A percentile compares a stretch with the other conserved stretches of the same genome.
phyloP scores from a whole-genome alignment of 2,888 invertebrate species.

The Tinea semifulvella region DNA sequence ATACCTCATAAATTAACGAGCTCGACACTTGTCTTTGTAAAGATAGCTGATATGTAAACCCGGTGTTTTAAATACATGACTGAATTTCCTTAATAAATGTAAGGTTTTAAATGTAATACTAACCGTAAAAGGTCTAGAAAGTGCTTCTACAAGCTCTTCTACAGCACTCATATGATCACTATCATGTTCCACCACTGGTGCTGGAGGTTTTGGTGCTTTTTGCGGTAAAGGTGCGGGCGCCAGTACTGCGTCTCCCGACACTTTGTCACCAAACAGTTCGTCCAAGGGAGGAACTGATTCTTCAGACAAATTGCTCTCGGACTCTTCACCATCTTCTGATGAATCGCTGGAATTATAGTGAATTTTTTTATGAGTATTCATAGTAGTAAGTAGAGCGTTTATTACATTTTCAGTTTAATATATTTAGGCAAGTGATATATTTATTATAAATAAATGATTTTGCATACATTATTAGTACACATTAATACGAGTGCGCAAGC shows the following conservation, averaged over 20 bases:
- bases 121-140: slow-evolving; percentile 57
- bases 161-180: slow-evolving; percentile 45
- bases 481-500: no score
- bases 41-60: no score
- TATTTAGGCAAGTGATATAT: no score
- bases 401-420: no score
- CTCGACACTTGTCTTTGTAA: no score
- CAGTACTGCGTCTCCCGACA: slow-evolving; percentile 45
- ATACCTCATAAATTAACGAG: no score
- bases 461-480: no score
- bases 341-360: slow-evolving; percentile 35
- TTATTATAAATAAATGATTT: no score
- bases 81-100: no score
- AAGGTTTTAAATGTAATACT: no score
- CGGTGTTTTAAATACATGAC: no score
- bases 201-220: slow-evolving; percentile 15
- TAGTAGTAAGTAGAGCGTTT: no score
- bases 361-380: neutral
- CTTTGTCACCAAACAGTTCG: slow-evolving; percentile 54
- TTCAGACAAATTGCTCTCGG: slow-evolving; percentile 28
- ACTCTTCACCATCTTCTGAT: slow-evolving; percentile 39
- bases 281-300: slow-evolving; percentile 48
- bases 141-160: slow-evolving; percentile 53
- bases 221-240: slow-evolving; percentile 46
- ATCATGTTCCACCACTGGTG: slow-evolving; percentile 18